These are phyloP conservation scores for Volucella zonaria DNA, from an alignment of 2,888 invertebrate species.

Conservation along the genomic window DNA sequence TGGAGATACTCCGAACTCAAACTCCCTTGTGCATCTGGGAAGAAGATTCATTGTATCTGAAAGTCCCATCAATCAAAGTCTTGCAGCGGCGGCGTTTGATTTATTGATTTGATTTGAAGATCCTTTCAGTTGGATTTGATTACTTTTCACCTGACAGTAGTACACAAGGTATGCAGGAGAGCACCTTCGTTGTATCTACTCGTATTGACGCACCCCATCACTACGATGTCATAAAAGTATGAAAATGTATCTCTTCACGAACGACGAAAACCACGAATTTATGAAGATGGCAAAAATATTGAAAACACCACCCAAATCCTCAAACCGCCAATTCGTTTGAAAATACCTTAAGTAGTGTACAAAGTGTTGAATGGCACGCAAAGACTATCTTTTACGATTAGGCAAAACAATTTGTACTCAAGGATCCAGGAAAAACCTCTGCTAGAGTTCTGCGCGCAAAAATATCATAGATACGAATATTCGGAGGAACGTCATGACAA, in stretches of 20 bases:
- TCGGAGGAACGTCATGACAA: background rate
- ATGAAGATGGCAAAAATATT: constrained; percentile 15
- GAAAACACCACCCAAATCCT: constrained; percentile 25
- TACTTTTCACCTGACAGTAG: constrained; percentile 17
- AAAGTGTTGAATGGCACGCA: constrained; percentile 55
- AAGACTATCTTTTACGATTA: constrained; percentile 41
- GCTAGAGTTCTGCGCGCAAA: background rate
- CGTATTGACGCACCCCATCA: too few relatives aligned
- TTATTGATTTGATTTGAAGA: constrained; percentile 45
- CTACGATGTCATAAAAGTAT: constrained; percentile 7
- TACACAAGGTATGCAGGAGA: background rate
- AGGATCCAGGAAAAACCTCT: constrained; percentile 6
- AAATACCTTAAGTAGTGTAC: constrained; percentile 32
- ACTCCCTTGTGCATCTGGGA: constrained; percentile 11
- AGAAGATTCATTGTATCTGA: constrained; percentile 14
- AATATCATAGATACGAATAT: constrained; percentile 29
- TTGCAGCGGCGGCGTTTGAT: constrained; percentile 51
- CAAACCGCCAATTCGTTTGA: background rate
- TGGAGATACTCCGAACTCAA: constrained; percentile 7
- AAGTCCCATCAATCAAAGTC: constrained; percentile 58
- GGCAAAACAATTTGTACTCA: constrained; percentile 13
- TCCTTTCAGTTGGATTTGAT: constrained; percentile 10
- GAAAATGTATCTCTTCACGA: background rate
- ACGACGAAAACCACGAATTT: constrained; percentile 14
- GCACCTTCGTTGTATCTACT: background rate